These are phyloP conservation scores for Adelges cooleyi DNA, from an alignment of 1,140 invertebrate species.

Conservation along the genomic window DNA sequence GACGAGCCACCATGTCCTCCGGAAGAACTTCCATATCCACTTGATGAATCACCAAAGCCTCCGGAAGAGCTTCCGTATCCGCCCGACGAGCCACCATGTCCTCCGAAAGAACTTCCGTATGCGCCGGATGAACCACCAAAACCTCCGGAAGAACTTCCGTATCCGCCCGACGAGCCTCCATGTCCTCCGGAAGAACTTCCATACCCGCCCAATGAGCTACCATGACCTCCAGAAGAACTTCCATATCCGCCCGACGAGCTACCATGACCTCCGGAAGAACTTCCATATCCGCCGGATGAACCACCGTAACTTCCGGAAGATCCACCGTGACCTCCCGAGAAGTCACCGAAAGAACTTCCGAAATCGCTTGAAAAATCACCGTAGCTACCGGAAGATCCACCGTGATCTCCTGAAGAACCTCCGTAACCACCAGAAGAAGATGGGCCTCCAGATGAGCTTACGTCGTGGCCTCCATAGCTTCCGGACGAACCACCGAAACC, in stretches of 20 bases:
- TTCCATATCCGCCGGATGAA: neutral
- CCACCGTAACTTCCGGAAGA: constrained; percentile 29
- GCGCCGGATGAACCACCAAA: neutral
- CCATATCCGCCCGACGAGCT: neutral
- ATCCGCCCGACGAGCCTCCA: constrained; percentile 15
- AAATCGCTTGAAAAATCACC: constrained; percentile 13
- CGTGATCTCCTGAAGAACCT: neutral
- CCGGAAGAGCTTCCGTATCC: neutral
- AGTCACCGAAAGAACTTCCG: neutral
- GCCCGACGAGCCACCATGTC: neutral
- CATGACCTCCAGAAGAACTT: neutral
- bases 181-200: constrained; percentile 30
- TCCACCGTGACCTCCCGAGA: constrained; percentile 29
- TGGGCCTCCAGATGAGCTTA: neutral
- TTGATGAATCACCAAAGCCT: neutral
- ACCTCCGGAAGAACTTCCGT: neutral
- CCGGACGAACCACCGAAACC: constrained; percentile 30
- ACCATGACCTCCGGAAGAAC: neutral
- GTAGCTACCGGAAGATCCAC: constrained; percentile 29
- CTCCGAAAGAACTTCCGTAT: neutral
- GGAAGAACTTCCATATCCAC: neutral
- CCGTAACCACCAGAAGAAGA: neutral
- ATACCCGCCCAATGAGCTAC: constrained; percentile 28
- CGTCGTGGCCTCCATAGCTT: constrained; percentile 19
- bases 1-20: neutral